Conservation (phyloP, 2,888 invertebrate genomes). For the Calephelis perditalis region DNA sequence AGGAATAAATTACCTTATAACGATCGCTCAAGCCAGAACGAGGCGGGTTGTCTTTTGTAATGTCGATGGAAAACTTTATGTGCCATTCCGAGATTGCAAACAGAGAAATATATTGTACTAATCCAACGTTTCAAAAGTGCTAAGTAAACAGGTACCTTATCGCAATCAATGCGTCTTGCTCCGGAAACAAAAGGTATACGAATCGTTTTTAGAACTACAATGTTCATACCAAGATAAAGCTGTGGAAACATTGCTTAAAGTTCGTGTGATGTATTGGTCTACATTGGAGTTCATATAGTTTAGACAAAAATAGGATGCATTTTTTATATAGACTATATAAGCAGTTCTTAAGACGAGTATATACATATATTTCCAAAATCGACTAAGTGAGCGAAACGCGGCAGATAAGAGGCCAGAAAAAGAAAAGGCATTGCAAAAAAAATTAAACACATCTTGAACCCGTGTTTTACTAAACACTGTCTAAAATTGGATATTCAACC, state of each 20-base stretch:
- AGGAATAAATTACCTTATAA: slow-evolving; percentile 52
- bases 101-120: slow-evolving; percentile 34
- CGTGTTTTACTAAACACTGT: too few relatives aligned
- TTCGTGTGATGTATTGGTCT: background rate
- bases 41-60: slow-evolving; percentile 41
- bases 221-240: slow-evolving; percentile 8
- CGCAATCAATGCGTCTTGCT: slow-evolving; percentile 32
- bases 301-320: too few relatives aligned
- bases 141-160: slow-evolving; percentile 36
- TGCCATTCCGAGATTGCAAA: slow-evolving; percentile 37
- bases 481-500: too few relatives aligned
- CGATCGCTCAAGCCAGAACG: slow-evolving; percentile 38
- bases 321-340: too few relatives aligned
- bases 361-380: too few relatives aligned
- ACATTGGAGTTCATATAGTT: too few relatives aligned
- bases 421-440: too few relatives aligned
- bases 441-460: too few relatives aligned
- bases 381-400: too few relatives aligned
- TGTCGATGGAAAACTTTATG: slow-evolving; percentile 49
- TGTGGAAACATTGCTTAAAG: slow-evolving; percentile 1
- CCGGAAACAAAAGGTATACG: slow-evolving; percentile 24
- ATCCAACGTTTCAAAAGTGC: slow-evolving; percentile 36
- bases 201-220: slow-evolving; percentile 10
- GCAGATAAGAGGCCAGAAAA: too few relatives aligned
- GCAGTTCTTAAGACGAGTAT: too few relatives aligned